Evolutionary conservation across 2,797 vertebrate species (phyloP).

Genomic region (Bradypodion ventrale): DNA sequence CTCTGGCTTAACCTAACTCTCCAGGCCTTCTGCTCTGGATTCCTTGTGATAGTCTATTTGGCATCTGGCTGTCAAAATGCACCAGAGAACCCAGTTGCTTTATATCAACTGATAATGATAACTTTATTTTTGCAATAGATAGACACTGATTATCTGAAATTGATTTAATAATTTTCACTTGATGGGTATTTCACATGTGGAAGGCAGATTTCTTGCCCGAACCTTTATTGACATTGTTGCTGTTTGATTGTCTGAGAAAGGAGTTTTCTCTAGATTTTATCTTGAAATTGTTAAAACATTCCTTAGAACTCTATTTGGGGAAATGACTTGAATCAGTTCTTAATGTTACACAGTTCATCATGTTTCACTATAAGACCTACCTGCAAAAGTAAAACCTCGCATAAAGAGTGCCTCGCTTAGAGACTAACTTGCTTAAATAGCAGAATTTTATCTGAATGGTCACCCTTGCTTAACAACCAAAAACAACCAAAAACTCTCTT

Average conservation of each 20-base stretch:
- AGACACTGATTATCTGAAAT: background rate
- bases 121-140: conserved; percentile 20
- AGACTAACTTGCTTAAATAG: too few species aligned
- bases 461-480: too few species aligned
- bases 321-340: conserved; percentile 25
- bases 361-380: background rate
- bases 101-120: background rate
- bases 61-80: background rate
- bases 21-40: background rate
- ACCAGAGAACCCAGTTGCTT: conserved; percentile 2
- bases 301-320: background rate
- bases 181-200: background rate
- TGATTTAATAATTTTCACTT: background rate
- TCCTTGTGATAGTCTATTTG: background rate
- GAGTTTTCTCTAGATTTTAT: conserved; percentile 1
- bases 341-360: conserved; percentile 9
- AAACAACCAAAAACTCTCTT: too few species aligned
- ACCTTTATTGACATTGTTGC: background rate
- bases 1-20: background rate
- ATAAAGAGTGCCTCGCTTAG: too few species aligned
- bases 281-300: conserved; percentile 2
- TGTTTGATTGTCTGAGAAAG: conserved; percentile 15
- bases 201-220: background rate
- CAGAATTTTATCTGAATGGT: too few species aligned
- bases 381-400: too few species aligned